These are phyloP conservation scores for Madoqua kirkii DNA, from an alignment of 2,113 vertebrate species.

Conservation along the genomic window DNA sequence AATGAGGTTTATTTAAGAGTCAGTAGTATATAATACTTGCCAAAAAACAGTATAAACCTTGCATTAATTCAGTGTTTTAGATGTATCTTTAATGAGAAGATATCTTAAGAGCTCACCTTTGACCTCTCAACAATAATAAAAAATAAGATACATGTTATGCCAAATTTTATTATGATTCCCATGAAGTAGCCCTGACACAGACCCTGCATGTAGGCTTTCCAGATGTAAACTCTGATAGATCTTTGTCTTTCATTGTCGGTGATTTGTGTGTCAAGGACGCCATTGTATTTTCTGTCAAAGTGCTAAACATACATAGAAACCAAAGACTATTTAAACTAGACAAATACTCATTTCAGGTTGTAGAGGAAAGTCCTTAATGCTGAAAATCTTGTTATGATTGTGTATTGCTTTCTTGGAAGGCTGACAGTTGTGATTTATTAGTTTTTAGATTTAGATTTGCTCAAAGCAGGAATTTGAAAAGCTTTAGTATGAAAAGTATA, in stretches of 20 bases:
- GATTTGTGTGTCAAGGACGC: background rate
- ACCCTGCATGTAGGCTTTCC: background rate
- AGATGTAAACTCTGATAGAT: background rate
- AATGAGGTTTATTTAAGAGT: background rate
- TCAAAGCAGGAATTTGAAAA: background rate
- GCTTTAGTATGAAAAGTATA: background rate
- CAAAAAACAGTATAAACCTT: background rate
- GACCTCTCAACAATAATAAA: background rate
- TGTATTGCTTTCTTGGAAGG: background rate
- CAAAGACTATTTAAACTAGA: background rate
- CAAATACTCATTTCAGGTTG: background rate
- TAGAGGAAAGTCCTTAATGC: background rate
- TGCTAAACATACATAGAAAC: background rate
- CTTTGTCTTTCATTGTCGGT: background rate
- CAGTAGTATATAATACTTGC: background rate
- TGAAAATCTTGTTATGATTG: background rate
- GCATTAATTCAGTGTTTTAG: background rate
- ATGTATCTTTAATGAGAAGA: background rate
- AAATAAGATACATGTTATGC: background rate
- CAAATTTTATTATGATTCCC: background rate
- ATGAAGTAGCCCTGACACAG: background rate
- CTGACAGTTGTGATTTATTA: background rate
- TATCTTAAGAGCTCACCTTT: background rate
- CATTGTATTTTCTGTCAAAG: background rate
- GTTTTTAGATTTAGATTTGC: conserved; percentile 19